Evolutionary conservation across 37 sponge, comb jelly and placozoan genomes (phyloP).

Genomic region (Oscarella lobularis): DNA sequence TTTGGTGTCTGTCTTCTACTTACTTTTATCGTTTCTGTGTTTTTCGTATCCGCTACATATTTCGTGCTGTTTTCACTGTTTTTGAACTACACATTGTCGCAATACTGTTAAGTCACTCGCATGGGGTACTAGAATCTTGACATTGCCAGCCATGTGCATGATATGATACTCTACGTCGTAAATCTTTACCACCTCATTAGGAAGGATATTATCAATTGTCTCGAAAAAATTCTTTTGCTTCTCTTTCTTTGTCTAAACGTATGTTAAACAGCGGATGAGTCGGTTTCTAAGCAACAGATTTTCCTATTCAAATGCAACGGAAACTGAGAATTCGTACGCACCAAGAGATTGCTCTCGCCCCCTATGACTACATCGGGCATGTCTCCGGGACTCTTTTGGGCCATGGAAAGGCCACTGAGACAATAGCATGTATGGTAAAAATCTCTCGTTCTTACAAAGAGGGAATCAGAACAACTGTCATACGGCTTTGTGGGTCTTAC

Average conservation of each 20-base stretch:
- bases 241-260: slow-evolving; percentile 25
- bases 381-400: slow-evolving; percentile 58
- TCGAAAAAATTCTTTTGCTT: slow-evolving; percentile 27
- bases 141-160: too few species aligned
- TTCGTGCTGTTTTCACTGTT: too few species aligned
- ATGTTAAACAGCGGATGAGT: slow-evolving; percentile 82
- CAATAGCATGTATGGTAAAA: slow-evolving; percentile 95
- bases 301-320: not conserved
- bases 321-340: not conserved
- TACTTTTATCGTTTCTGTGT: too few species aligned
- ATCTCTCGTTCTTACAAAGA: slow-evolving; percentile 35
- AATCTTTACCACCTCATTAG: too few species aligned
- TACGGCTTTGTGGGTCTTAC: slow-evolving; percentile 1
- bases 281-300: slow-evolving; percentile 19
- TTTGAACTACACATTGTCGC: too few species aligned
- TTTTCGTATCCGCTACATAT: too few species aligned
- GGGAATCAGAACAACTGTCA: not conserved
- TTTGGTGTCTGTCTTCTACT: too few species aligned
- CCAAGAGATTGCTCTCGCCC: not conserved
- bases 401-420: slow-evolving; percentile 79
- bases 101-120: too few species aligned
- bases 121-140: too few species aligned
- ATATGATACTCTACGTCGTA: too few species aligned
- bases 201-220: too few species aligned
- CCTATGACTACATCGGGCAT: not conserved